A percentile compares a stretch with the other conserved stretches of the same genome.
phyloP scores from a whole-genome alignment of 2,888 invertebrate genomes.

The Mamestra brassicae region DNA sequence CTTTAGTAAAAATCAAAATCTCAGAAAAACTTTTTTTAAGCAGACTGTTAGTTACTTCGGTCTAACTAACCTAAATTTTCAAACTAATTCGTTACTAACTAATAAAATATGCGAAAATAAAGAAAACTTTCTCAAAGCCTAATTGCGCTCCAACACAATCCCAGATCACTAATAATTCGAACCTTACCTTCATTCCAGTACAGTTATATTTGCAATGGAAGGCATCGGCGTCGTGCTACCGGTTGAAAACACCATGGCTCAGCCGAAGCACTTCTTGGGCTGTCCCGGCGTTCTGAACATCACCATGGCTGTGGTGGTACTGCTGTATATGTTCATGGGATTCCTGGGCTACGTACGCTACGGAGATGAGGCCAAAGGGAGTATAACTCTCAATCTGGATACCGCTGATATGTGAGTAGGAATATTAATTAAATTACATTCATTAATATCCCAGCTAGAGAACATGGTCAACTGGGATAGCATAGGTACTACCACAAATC shows the following conservation, averaged over 20 bases:
- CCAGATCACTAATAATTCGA: constrained; percentile 37
- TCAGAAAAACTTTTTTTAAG: too few species aligned
- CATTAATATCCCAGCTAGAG: too few species aligned
- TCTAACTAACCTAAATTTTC: too few species aligned
- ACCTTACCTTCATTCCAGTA: constrained; percentile 89
- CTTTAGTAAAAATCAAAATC: too few species aligned
- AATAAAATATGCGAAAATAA: too few species aligned
- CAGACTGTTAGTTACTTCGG: too few species aligned
- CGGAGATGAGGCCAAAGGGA: constrained; percentile 93
- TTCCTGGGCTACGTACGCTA: constrained; percentile 97
- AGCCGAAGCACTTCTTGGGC: constrained; percentile 95
- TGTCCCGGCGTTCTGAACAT: constrained; percentile 96
- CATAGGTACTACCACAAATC: too few species aligned
- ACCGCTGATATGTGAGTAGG: constrained; percentile 91
- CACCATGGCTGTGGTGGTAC: constrained; percentile 95
- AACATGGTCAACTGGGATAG: too few species aligned
- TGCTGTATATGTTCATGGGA: constrained; percentile 95
- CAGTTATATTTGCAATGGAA: constrained; percentile 99
- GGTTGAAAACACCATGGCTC: constrained; percentile 97
- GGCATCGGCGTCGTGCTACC: constrained; percentile 98
- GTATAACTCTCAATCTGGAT: constrained; percentile 96
- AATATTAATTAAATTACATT: too few species aligned
- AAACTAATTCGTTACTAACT: too few species aligned
- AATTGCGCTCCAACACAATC: neutral
- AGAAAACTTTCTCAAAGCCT: neutral